Base-by-base conservation (phyloP, 2,113 vertebrate genomes). In the Odobenus rosmarus region DNA sequence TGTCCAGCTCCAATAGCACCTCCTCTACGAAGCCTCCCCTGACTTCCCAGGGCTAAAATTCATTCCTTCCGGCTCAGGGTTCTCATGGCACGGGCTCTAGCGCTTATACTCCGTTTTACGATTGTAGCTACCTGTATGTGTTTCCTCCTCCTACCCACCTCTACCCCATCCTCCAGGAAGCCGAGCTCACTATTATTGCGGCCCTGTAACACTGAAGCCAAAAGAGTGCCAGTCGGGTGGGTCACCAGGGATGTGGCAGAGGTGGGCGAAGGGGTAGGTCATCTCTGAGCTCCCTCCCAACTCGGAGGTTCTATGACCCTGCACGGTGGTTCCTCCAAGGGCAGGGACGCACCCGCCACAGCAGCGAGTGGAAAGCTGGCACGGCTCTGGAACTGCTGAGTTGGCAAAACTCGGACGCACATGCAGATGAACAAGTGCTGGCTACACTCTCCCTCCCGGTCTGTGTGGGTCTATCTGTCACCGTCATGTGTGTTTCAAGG, bases 401-500 rank as follows among this genome's bases (percentile, higher is more conserved):
- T 49, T 84, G 33, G 64, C 76, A 88, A 85, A 77, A 92, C 12
- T 91, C 51, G 19, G 76, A 90, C 46, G 42, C 51, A 93, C 14
- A 0, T 62, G 39, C 1, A 2, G 61, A 95, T 80, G 88, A 93
- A 87, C 76, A 88, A 53, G 59, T 84, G 67, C 81, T 77, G 51
- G 53, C 33, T 69, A 57, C 19, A 67, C 24, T 39, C 59, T 49
- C 31, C 71, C 53, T 89, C 51, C 51, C 12, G 33, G 11, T 85
- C 64, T 95, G 33, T 74, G 24, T 77, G 67, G 26, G 19, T 79
- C 21, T 91, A 89, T 85, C 74, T 13, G 8, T 93, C 71, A 88
- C 51, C 85, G 59, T 71, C 94, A 61, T 55, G 36, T 57, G 59
- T 76, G 77, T 82, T 46, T 61, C 82, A 96, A 93, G 61, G 86